Evolutionary conservation across 2,888 invertebrate genomes (phyloP).

Genomic region (Spodoptera littoralis): DNA sequence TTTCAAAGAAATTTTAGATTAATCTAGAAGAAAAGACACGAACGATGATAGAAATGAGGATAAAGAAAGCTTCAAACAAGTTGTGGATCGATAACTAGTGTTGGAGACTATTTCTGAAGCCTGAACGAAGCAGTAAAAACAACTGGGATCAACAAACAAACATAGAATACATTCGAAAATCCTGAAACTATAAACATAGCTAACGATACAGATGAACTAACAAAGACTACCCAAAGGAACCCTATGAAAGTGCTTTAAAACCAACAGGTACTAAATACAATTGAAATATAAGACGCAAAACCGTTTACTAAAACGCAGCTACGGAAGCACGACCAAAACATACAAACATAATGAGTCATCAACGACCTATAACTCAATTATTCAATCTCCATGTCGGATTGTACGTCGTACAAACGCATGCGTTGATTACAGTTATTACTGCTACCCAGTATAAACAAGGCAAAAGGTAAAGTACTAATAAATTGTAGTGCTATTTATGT

Average conservation of each 20-base stretch:
- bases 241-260: neutral
- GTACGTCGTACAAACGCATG: conserved; percentile 21
- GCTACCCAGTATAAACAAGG: conserved; percentile 38
- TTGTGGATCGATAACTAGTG: neutral
- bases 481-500: conserved; percentile 62
- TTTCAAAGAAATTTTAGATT: conserved; percentile 18
- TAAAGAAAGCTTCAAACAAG: too few relatives aligned
- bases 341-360: conserved; percentile 41
- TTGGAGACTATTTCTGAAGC: too few relatives aligned
- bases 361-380: conserved; percentile 29
- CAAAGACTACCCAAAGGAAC: too few relatives aligned
- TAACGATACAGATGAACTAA: too few relatives aligned
- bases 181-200: too few relatives aligned
- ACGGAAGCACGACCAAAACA: conserved; percentile 22
- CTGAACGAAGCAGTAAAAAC: too few relatives aligned
- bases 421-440: conserved; percentile 41
- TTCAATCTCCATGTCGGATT: conserved; percentile 31
- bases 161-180: too few relatives aligned
- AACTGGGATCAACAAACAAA: too few relatives aligned
- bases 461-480: conserved; percentile 31
- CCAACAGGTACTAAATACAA: conserved; percentile 22
- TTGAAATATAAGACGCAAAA: conserved; percentile 11
- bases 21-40: neutral
- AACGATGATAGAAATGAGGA: too few relatives aligned
- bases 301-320: conserved; percentile 17